These are phyloP conservation scores for Cydia pomonella DNA, from an alignment of 1,140 invertebrate species.

Conservation along the genomic window DNA sequence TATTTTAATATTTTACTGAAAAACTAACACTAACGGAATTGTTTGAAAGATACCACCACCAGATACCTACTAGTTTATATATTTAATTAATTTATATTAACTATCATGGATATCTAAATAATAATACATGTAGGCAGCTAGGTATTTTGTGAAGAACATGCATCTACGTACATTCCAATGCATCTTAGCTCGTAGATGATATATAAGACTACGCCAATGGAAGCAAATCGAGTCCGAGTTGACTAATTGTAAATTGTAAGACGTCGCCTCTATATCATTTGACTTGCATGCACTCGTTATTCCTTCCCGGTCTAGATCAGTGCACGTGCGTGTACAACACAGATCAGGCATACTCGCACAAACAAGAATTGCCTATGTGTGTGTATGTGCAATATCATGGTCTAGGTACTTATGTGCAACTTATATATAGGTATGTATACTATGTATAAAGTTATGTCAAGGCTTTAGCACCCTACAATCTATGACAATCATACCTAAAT, in stretches of 20 bases:
- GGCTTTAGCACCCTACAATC: not conserved
- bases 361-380: not conserved
- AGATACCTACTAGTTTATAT: no score
- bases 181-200: not conserved
- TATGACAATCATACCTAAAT: not conserved
- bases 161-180: not conserved
- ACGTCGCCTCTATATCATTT: conserved; percentile 7
- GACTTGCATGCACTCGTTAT: conserved; percentile 16
- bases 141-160: not conserved
- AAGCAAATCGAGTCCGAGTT: not conserved
- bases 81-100: no score
- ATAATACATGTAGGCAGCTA: not conserved
- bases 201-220: not conserved
- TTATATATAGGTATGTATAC: not conserved
- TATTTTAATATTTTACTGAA: no score
- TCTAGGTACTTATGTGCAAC: not conserved
- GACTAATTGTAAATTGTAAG: conserved; percentile 5
- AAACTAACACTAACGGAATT: no score
- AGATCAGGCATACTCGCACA: not conserved
- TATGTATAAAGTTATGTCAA: not conserved
- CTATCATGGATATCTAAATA: no score
- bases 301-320: conserved; percentile 1
- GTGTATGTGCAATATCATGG: conserved; percentile 3
- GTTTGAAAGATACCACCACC: no score
- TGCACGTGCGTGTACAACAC: not conserved